These are phyloP conservation scores for Zapus hudsonius DNA, from an alignment of 2,113 vertebrate genomes.

Conservation along the genomic window DNA sequence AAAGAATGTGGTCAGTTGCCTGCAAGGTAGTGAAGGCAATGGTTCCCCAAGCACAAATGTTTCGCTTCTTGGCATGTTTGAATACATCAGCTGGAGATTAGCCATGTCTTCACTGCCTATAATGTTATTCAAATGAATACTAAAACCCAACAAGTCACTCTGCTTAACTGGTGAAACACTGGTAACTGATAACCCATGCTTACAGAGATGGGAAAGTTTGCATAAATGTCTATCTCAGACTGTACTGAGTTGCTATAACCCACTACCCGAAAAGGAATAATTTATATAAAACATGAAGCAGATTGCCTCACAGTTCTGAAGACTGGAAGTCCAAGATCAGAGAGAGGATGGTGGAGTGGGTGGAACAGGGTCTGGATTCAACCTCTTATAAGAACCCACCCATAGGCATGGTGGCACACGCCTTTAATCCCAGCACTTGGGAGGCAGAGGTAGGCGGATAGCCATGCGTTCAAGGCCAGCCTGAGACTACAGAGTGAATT, in stretches of 20 bases:
- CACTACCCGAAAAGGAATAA: neutral
- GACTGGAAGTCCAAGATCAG: neutral
- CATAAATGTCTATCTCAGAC: neutral
- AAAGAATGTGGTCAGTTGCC: neutral
- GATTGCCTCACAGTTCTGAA: neutral
- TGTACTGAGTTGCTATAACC: neutral
- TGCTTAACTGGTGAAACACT: neutral
- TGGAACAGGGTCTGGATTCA: neutral
- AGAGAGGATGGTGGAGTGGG: neutral
- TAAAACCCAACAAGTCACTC: slow-evolving; percentile 31
- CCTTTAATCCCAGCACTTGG: no score
- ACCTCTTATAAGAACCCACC: neutral
- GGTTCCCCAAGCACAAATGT: neutral
- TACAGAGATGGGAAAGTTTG: neutral
- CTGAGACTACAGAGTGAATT: no score
- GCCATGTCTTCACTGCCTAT: neutral
- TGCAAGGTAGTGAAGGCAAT: no score
- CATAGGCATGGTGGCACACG: no score
- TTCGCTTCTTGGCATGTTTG: neutral
- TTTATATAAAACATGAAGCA: neutral
- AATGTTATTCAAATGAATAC: neutral
- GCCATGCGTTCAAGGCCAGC: no score
- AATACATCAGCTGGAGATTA: neutral
- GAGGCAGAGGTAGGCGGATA: no score
- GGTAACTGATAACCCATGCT: neutral